Conservation (phyloP, 2,888 invertebrate genomes). For the Dorcus hopei region DNA sequence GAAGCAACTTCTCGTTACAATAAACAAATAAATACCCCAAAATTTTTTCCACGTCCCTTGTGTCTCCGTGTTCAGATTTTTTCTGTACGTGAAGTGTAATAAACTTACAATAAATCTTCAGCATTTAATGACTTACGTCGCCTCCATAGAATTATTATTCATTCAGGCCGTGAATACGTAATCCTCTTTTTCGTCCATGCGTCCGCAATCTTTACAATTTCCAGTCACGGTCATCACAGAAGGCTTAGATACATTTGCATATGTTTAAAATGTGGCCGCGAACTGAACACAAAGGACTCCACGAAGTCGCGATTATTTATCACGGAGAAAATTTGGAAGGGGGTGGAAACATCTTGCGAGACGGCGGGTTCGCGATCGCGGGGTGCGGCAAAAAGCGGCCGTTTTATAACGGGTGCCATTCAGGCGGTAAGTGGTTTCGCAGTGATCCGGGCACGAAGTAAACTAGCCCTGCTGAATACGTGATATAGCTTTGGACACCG, state of each 20-base stretch:
- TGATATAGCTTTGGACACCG: conserved; percentile 34
- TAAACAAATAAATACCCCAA: no score
- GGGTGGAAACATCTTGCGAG: conserved; percentile 30
- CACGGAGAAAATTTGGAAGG: conserved; percentile 31
- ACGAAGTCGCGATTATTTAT: conserved; percentile 50
- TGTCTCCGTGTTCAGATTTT: no score
- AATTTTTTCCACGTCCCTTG: no score
- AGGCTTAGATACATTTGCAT: conserved; percentile 48
- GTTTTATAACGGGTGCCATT: neutral
- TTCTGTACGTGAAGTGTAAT: no score
- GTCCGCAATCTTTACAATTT: conserved; percentile 42
- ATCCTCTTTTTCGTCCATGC: conserved; percentile 26
- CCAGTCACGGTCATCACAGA: conserved; percentile 47
- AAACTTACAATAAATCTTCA: no score
- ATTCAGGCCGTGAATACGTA: conserved; percentile 11
- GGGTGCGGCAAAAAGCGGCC: conserved; percentile 17
- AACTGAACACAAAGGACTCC: conserved; percentile 46
- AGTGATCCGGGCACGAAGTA: conserved; percentile 31
- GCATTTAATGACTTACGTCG: no score
- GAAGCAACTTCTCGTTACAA: no score
- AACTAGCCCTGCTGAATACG: conserved; percentile 44
- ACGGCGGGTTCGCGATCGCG: conserved; percentile 18
- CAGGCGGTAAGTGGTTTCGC: neutral
- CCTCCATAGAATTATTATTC: conserved; percentile 9
- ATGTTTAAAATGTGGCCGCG: conserved; percentile 50